A percentile compares a stretch with the other conserved stretches of the same genome.
Conservation (phyloP, 2,888 invertebrate species). For the Rhabditoides inermis region DNA sequence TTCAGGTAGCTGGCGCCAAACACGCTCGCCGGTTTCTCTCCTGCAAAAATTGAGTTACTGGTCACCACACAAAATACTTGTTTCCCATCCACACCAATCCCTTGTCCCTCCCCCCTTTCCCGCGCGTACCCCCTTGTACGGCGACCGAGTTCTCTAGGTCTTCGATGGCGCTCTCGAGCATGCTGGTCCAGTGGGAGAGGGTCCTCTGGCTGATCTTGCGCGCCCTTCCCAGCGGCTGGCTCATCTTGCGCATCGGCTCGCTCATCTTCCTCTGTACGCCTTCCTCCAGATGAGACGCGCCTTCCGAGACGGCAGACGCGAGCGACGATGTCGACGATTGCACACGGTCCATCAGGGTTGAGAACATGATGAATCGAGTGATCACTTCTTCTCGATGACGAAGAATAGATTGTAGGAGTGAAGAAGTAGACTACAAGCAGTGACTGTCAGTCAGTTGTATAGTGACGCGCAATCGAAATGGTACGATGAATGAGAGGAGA, state of each 20-base stretch:
- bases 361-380: too few species aligned
- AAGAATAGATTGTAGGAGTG: too few species aligned
- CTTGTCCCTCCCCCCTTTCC: too few species aligned
- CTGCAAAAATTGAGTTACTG: conserved; percentile 19
- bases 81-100: too few species aligned
- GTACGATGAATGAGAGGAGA: background rate
- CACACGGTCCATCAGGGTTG: conserved; percentile 28
- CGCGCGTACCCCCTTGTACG: too few species aligned
- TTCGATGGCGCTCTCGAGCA: too few species aligned
- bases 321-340: conserved; percentile 33
- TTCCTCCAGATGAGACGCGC: conserved; percentile 20
- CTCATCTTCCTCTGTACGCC: conserved; percentile 14
- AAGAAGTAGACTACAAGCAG: background rate
- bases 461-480: background rate
- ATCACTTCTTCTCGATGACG: too few species aligned
- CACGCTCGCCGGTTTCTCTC: conserved; percentile 31
- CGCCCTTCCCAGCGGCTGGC: conserved; percentile 27
- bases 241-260: conserved; percentile 25
- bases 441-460: conserved; percentile 1
- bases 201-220: conserved; percentile 19
- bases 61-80: too few species aligned
- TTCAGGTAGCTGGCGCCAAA: conserved; percentile 41
- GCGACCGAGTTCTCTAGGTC: too few species aligned
- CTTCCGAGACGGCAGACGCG: conserved; percentile 29
- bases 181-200: conserved; percentile 29